These are phyloP conservation scores for Novumbra hubbsi DNA, from an alignment of 2,797 vertebrate species.

Conservation along the genomic window DNA sequence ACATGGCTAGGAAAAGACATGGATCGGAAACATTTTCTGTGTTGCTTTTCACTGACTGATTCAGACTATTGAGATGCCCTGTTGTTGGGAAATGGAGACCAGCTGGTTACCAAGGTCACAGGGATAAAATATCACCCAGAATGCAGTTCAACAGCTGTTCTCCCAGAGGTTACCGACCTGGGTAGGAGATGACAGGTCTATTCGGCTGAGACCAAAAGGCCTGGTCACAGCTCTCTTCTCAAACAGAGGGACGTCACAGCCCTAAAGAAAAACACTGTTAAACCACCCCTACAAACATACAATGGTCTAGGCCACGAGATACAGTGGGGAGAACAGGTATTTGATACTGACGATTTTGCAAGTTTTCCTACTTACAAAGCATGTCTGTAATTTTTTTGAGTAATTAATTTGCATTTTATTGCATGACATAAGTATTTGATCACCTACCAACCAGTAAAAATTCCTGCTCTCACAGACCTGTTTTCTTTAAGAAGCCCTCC, in stretches of 20 bases:
- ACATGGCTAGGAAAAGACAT: too few species aligned
- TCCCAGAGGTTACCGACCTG: conserved; percentile 55
- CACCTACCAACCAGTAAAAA: too few species aligned
- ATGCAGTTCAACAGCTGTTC: background rate
- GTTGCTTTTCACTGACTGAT: background rate
- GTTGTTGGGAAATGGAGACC: background rate
- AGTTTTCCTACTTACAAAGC: too few species aligned
- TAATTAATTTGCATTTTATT: too few species aligned
- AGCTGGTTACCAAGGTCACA: background rate
- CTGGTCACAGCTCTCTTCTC: conserved; percentile 68
- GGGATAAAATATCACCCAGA: background rate
- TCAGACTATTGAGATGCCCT: background rate
- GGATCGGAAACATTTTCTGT: background rate
- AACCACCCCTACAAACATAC: conserved; percentile 1
- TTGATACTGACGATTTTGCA: too few species aligned
- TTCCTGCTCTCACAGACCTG: too few species aligned
- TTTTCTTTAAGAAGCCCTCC: too few species aligned
- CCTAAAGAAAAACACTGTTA: conserved; percentile 47
- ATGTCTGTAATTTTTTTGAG: too few species aligned
- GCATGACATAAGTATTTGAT: too few species aligned
- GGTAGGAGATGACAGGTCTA: conserved; percentile 72
- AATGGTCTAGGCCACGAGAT: background rate
- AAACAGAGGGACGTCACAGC: conserved; percentile 64
- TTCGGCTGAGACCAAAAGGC: conserved; percentile 65
- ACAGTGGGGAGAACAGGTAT: too few species aligned